Evolutionary conservation across 2,888 invertebrate species (phyloP), one percentile per base, ranked within the genome.

Genomic region (Mellilla xanthometata): DNA sequence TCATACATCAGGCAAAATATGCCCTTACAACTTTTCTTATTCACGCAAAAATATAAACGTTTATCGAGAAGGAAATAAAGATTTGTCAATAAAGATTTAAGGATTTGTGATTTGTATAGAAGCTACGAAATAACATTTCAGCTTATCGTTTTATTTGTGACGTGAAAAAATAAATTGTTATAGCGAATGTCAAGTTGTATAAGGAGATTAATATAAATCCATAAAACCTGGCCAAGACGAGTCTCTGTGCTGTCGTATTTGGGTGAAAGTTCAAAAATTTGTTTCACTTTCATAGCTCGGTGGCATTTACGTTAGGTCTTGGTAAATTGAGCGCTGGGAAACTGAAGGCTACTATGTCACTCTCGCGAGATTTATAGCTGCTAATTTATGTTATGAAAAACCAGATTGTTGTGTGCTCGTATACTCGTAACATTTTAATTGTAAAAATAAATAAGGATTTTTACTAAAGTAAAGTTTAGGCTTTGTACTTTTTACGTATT

Each of bases 201-300:
- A 29, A 39, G 43, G 32, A 49, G 45, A 56, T 53, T 49, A 43
- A 43, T 24, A 32, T 39, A 46, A 31, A 39, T 23, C 45, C 39
- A 55, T 31, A 50, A 54, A 49, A 51, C 43, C 49, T 55, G 47
- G 30, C 35, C 12, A 7, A 41, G 31, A 42, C 45, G 45, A 38
- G 46, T 4, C 28, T 19, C 22, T 15, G n/a, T 7, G 2, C 11
- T 28, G 22, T 28, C 28, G 28, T 28, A 19, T 28, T 28, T 28
- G n/a, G 28, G 29, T 15, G 38, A 49, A 47, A 47, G 49, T 43
- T 41, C 31, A 39, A 46, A 40, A 46, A 42, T 39, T 13, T 28
- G 30, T 28, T 41, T 22, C 38, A 41, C 33, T 47, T 43, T 53
- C 40, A 38, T 31, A 10, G 24, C 15, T 8, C 15, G 36, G 11